These are phyloP conservation scores for Nannobrachium achirus DNA, from an alignment of 2,113 vertebrate species.

Conservation along the genomic window DNA sequence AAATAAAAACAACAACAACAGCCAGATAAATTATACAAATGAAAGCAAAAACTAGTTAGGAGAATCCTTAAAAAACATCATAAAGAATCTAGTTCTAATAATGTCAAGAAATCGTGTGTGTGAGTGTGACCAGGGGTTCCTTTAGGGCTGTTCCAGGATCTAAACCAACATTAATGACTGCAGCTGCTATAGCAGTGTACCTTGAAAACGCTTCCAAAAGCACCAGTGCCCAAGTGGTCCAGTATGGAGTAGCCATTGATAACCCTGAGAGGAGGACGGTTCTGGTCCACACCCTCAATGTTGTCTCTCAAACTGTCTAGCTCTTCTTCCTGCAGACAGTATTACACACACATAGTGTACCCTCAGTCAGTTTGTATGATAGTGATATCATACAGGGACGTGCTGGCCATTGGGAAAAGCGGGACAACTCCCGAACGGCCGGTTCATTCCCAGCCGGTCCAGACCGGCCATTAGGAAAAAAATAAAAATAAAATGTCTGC, in stretches of 20 bases:
- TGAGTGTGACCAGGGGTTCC: not conserved
- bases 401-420: no score
- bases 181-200: slow-evolving; percentile 51
- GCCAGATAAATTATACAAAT: not conserved
- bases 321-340: slow-evolving; percentile 82
- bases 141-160: no score
- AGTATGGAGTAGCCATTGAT: slow-evolving; percentile 87
- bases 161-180: not conserved
- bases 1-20: no score
- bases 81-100: not conserved
- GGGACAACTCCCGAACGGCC: no score
- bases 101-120: not conserved
- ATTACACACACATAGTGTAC: slow-evolving; percentile 6
- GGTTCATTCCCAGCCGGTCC: no score
- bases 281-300: slow-evolving; percentile 87
- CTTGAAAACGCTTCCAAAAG: slow-evolving; percentile 92
- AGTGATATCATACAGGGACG: no score
- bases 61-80: not conserved
- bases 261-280: slow-evolving; percentile 84
- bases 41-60: no score
- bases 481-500: no score
- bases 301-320: slow-evolving; percentile 83
- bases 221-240: slow-evolving; percentile 89
- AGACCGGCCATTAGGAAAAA: no score
- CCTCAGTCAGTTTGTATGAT: not conserved